Evolutionary conservation across 2,113 vertebrate genomes (phyloP).

Genomic region (Hippocampus zosterae): DNA sequence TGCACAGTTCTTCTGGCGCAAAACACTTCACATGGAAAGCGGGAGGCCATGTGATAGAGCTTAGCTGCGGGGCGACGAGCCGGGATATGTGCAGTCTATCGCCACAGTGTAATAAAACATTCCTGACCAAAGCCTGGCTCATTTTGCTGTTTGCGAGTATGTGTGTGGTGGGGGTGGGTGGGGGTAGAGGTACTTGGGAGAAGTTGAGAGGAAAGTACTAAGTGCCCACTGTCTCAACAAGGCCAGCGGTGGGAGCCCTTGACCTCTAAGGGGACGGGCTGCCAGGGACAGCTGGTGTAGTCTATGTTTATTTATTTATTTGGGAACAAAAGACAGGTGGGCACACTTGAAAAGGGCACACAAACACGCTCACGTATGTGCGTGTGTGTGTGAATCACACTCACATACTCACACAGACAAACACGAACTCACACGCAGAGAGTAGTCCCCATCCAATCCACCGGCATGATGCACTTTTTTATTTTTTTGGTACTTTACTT

Average conservation of each 20-base stretch:
- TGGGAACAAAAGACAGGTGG: slow-evolving; percentile 82
- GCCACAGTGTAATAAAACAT: slow-evolving; percentile 65
- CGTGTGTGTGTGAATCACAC: slow-evolving; percentile 47
- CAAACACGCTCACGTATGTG: slow-evolving; percentile 64
- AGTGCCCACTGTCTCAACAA: slow-evolving; percentile 72
- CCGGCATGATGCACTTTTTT: slow-evolving; percentile 20
- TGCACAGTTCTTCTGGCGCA: slow-evolving; percentile 40
- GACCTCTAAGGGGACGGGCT: slow-evolving; percentile 76
- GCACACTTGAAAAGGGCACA: slow-evolving; percentile 80
- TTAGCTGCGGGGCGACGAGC: slow-evolving; percentile 66
- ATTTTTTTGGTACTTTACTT: slow-evolving; percentile 47
- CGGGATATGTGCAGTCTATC: slow-evolving; percentile 57
- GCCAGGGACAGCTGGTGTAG: slow-evolving; percentile 79
- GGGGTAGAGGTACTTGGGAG: slow-evolving; percentile 62
- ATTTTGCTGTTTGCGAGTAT: slow-evolving; percentile 45
- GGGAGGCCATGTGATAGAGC: slow-evolving; percentile 62
- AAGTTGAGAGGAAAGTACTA: slow-evolving; percentile 76
- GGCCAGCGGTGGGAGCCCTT: slow-evolving; percentile 82
- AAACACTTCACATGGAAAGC: slow-evolving; percentile 58
- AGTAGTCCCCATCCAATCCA: slow-evolving; percentile 20
- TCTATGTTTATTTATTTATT: slow-evolving; percentile 79
- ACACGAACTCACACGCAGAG: slow-evolving; percentile 14
- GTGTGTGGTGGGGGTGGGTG: slow-evolving; percentile 27
- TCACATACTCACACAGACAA: slow-evolving; percentile 29
- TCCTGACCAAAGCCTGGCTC: slow-evolving; percentile 59